Evolutionary conservation across 2,888 invertebrate species (phyloP), one percentile per base, ranked within the genome.

Genomic region (Melikaiella ostensackeni): DNA sequence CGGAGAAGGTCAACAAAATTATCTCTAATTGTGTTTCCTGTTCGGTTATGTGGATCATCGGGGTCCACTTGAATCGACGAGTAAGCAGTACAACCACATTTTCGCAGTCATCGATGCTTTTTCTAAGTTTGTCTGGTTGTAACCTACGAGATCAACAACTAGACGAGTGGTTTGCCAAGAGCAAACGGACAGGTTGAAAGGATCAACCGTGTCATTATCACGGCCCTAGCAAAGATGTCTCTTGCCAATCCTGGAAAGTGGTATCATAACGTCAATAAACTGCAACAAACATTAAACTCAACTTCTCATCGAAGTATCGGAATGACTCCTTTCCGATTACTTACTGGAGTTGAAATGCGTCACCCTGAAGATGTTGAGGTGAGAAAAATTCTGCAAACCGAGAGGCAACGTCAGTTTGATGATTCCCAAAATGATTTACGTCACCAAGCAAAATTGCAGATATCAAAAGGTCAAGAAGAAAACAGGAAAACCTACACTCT

Each of bases 181-280:
- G 30, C 30, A 30, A 30, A 30, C 30, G 30, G 30, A 30, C 35
- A 35, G 35, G 11, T 35, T 35, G 35, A 35, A 8, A 35, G 35
- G 35, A 9, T 35, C 8, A 35, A 35, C 8, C 35, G 35, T 35
- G 35, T 35, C 9, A 35, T 35, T 7, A 86, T 88, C 57, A 81
- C 87, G 0, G 81, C 87, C 27, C 42, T 89, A 11, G 81, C 89
- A 1, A 90, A 91, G 75, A 55, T 91, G 13, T 83, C 84, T 35
- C 64, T 86, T 7, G 84, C 83, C 11, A 81, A 88, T 19, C 86
- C 87, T 2, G 75, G 50, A 1, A 81, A 70, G 8, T 70, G 30
- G 73, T 55, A 73, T 16, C 46, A 50, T 3, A 30, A 73, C 5
- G 70, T 73, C 16, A 77, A 75, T 11, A 74, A 63, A 75, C 75